These are phyloP conservation scores for Perca flavescens DNA, from an alignment of 2,113 vertebrate genomes.

Conservation along the genomic window DNA sequence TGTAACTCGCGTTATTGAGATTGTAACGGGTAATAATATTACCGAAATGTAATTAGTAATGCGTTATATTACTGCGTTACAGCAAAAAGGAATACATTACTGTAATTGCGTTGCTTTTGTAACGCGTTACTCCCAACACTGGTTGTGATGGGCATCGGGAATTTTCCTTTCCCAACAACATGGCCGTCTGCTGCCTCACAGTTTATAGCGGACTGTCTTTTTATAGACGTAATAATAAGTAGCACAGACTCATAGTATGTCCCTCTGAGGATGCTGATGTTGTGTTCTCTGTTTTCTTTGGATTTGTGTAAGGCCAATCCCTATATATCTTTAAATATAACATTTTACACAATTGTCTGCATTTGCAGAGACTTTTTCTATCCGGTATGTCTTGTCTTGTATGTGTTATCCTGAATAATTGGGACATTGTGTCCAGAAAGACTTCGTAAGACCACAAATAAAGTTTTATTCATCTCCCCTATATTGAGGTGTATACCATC, in stretches of 20 bases:
- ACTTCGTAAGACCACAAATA: neutral
- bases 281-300: neutral
- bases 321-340: neutral
- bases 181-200: neutral
- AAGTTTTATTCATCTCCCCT: neutral
- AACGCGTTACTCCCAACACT: too few species aligned
- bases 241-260: neutral
- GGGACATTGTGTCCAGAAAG: neutral
- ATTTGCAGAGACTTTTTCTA: neutral
- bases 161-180: slow-evolving; percentile 12
- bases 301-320: neutral
- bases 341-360: neutral
- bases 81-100: too few species aligned
- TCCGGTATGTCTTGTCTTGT: neutral
- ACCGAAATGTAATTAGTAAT: too few species aligned
- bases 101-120: too few species aligned
- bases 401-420: neutral
- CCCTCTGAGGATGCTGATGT: neutral
- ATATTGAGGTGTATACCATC: neutral
- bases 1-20: too few species aligned
- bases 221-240: slow-evolving; percentile 3
- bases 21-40: too few species aligned
- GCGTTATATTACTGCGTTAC: too few species aligned
- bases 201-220: slow-evolving; percentile 12
- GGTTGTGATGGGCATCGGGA: neutral